phyloP scores from a whole-genome alignment of 2,888 invertebrate genomes.

The Perizoma affinitatum region DNA sequence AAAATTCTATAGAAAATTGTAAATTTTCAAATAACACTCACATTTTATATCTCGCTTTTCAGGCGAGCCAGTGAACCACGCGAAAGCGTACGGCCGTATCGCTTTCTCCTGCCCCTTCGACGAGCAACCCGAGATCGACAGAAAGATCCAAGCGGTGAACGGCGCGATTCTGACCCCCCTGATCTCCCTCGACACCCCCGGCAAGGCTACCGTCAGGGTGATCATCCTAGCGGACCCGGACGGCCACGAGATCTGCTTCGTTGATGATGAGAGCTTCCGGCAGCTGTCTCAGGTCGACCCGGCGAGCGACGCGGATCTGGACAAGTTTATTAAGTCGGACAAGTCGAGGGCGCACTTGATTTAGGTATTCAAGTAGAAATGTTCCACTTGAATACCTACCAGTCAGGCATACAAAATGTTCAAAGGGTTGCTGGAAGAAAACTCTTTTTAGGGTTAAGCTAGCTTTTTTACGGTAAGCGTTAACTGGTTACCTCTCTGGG shows the following conservation, averaged over 20 bases:
- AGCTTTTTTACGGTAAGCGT: too few relatives aligned
- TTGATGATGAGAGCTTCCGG: conserved; percentile 97
- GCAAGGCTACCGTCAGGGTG: conserved; percentile 97
- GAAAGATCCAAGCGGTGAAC: conserved; percentile 87
- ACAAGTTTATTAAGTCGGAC: conserved; percentile 89
- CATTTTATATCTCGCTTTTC: conserved; percentile 35
- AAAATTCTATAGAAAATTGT: too few relatives aligned
- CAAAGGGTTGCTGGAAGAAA: too few relatives aligned
- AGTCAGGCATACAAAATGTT: too few relatives aligned
- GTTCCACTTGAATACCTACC: too few relatives aligned
- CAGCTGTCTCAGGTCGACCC: conserved; percentile 94
- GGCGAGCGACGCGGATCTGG: conserved; percentile 90
- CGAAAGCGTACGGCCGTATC: conserved; percentile 96
- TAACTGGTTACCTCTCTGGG: too few relatives aligned
- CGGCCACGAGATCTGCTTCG: conserved; percentile 99
- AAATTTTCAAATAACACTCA: too few relatives aligned
- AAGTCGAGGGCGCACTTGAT: conserved; percentile 75
- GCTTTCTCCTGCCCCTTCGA: conserved; percentile 95
- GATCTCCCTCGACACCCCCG: conserved; percentile 97
- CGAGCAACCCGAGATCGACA: conserved; percentile 90
- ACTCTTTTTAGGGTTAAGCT: too few relatives aligned
- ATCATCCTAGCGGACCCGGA: conserved; percentile 98
- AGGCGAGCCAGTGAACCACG: conserved; percentile 90
- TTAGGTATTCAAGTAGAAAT: too few relatives aligned
- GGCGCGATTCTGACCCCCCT: conserved; percentile 94